Percentiles rank a stretch among this genome's conserved stretches.
Evolutionary conservation across 1,140 invertebrate species (phyloP).

Genomic region (Bombus confusus): DNA sequence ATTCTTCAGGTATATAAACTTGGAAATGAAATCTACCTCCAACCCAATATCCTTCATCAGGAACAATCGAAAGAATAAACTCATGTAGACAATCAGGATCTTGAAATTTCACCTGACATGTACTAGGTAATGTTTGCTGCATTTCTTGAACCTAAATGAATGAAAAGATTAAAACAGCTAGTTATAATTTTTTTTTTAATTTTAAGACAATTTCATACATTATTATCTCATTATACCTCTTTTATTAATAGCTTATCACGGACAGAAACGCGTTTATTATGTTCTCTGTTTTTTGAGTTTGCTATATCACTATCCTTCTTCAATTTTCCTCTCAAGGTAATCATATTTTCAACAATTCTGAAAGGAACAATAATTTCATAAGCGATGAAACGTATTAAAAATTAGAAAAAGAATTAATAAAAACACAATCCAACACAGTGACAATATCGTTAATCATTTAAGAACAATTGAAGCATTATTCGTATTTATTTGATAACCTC

Average conservation of each 20-base stretch:
- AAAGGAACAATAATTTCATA: slow-evolving; percentile 7
- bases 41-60: slow-evolving; percentile 95
- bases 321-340: slow-evolving; percentile 90
- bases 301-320: slow-evolving; percentile 85
- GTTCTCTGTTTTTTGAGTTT: slow-evolving; percentile 77
- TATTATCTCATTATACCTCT: slow-evolving; percentile 83
- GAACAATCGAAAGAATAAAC: slow-evolving; percentile 90
- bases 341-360: slow-evolving; percentile 83
- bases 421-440: background rate
- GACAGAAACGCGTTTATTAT: slow-evolving; percentile 88
- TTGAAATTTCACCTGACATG: slow-evolving; percentile 91
- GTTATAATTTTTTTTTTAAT: background rate
- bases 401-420: background rate
- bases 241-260: slow-evolving; percentile 93
- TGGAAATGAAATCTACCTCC: slow-evolving; percentile 94
- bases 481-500: background rate
- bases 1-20: slow-evolving; percentile 94
- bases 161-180: slow-evolving; percentile 34
- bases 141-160: slow-evolving; percentile 91
- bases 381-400: background rate
- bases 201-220: slow-evolving; percentile 9
- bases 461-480: background rate
- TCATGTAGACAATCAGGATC: slow-evolving; percentile 92
- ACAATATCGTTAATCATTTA: background rate
- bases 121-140: slow-evolving; percentile 91